Conservation (phyloP, 1,140 invertebrate species). For the Pararge aegeria region DNA sequence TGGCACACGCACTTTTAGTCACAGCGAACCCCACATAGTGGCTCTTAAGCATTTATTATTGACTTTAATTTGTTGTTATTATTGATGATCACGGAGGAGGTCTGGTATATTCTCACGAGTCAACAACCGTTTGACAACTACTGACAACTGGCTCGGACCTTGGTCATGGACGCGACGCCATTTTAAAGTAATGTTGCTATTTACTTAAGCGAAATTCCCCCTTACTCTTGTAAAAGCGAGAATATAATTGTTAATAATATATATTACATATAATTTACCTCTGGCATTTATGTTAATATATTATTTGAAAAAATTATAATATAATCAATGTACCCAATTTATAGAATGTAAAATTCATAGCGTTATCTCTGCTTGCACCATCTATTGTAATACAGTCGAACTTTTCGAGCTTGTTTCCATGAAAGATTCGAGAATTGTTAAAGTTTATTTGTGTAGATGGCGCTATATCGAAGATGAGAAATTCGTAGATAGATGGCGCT, state of each 20-base stretch:
- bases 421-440: not conserved
- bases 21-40: conserved; percentile 17
- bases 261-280: too few species aligned
- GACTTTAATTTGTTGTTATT: conserved; percentile 42
- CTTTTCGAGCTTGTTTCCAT: not conserved
- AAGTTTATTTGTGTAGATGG: not conserved
- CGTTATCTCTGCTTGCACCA: not conserved
- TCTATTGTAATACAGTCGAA: not conserved
- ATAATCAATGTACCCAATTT: too few species aligned
- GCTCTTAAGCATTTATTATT: conserved; percentile 34
- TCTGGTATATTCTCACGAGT: conserved; percentile 44
- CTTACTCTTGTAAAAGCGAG: not conserved
- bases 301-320: too few species aligned
- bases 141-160: conserved; percentile 14
- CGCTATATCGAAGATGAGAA: not conserved
- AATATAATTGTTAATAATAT: not conserved
- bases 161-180: conserved; percentile 46
- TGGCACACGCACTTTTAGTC: conserved; percentile 24
- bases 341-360: not conserved
- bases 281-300: too few species aligned
- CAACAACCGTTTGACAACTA: conserved; percentile 71
- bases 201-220: not conserved
- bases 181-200: conserved; percentile 33
- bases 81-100: conserved; percentile 20
- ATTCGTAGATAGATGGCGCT: not conserved